phyloP scores from a whole-genome alignment of 2,113 vertebrate genomes.

The Engraulis encrasicolus region DNA sequence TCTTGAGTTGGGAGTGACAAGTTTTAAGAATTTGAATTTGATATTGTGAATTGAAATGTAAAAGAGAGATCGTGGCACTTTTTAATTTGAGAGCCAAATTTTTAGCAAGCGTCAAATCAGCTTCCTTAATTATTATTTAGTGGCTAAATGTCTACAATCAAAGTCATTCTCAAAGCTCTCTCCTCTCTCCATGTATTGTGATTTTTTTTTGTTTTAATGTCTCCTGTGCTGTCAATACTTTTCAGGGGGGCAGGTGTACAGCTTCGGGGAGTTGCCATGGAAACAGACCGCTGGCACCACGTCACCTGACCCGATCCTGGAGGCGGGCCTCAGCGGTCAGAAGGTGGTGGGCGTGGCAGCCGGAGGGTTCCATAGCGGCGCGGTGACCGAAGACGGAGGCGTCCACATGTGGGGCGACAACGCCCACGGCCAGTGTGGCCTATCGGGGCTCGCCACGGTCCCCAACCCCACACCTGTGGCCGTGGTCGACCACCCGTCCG shows the following conservation, averaged over 20 bases:
- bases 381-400: conserved; percentile 84
- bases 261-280: conserved; percentile 89
- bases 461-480: conserved; percentile 83
- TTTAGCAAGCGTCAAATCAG: no score
- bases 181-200: no score
- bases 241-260: conserved; percentile 91
- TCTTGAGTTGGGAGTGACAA: no score
- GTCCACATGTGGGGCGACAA: conserved; percentile 98
- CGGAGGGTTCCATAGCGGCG: conserved; percentile 89
- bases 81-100: no score
- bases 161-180: no score
- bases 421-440: conserved; percentile 88
- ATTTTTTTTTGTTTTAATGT: neutral
- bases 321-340: conserved; percentile 83
- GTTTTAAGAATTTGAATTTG: no score
- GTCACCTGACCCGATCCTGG: conserved; percentile 74
- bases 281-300: conserved; percentile 65
- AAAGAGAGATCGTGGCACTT: no score
- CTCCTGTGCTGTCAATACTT: neutral
- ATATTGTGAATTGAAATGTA: no score
- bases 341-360: conserved; percentile 84
- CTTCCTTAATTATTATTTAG: no score
- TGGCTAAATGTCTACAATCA: no score
- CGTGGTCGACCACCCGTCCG: conserved; percentile 78
- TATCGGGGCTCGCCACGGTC: conserved; percentile 75